Conservation (phyloP, 2,888 invertebrate genomes). For the Caenorhabditis parvicauda region DNA sequence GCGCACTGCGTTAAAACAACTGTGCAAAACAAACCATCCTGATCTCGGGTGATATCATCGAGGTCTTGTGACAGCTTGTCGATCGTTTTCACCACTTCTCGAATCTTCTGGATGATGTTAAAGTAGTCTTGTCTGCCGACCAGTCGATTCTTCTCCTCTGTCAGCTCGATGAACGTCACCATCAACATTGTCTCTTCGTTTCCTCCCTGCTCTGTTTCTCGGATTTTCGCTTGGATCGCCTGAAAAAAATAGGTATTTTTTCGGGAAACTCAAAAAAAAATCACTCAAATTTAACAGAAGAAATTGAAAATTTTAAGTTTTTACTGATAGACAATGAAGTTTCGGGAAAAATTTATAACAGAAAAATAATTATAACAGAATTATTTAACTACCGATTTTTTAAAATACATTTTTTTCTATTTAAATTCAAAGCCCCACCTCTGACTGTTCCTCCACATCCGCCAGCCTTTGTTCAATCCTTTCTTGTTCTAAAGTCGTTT, state of each 20-base stretch:
- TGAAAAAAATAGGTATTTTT: not conserved
- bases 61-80: slow-evolving; percentile 17
- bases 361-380: no score
- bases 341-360: no score
- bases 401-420: no score
- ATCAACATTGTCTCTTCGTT: slow-evolving; percentile 45
- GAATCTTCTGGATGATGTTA: slow-evolving; percentile 43
- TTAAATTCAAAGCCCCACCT: no score
- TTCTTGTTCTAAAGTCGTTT: slow-evolving; percentile 28
- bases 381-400: no score
- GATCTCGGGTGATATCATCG: slow-evolving; percentile 21
- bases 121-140: slow-evolving; percentile 43
- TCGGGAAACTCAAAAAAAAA: not conserved
- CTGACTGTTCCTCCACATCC: slow-evolving; percentile 29
- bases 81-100: slow-evolving; percentile 16
- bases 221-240: slow-evolving; percentile 25
- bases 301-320: no score
- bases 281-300: not conserved
- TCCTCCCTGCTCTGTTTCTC: slow-evolving; percentile 34
- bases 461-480: slow-evolving; percentile 25
- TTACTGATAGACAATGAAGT: no score
- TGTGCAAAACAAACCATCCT: slow-evolving; percentile 1
- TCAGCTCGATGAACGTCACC: slow-evolving; percentile 35
- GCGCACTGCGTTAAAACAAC: no score
- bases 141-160: slow-evolving; percentile 41